Base-by-base conservation (phyloP, 2,113 vertebrate genomes). In the Lucifuga dentata region DNA sequence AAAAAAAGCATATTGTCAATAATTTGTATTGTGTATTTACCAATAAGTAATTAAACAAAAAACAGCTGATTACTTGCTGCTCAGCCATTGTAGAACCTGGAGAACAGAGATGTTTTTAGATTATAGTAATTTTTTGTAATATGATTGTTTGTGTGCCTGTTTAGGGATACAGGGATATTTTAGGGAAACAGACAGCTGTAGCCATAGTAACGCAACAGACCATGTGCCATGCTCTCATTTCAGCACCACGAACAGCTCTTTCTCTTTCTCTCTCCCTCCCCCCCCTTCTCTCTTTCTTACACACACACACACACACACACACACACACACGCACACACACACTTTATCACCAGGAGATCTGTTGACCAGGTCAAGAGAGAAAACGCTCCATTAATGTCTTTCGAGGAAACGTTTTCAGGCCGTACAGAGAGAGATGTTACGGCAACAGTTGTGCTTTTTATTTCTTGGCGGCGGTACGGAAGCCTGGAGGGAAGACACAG, bases 201-300 rank as follows among this genome's bases (percentile, higher is more conserved):
- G 79, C 81, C 88, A 91, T 91, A 88, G 89, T 76, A 91, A 91
- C 89, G 48, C 78, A 82, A 49, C 60, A 63, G 79, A 67, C 77
- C 83, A 76, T 53, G 68, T 75, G 72, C 83, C 64, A 63, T 16
- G 74, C 75, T 87, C 83, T 83, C 63, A 65, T 88, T 89, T 87
- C 81, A 87, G 75, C 5, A 65, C 78, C 75, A 66, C 0, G 72
- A 78, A 84, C 83, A 82, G 73, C 67, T 73, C 81, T 15, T 44
- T 68, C 64, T 50, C 2, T 51, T 16, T 35, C 35, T 15, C 24
- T 20, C 16, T 17, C 26, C 7, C 26, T 29, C 26, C 7, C 26
- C 7, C 26, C 7, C 26, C 7, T 7, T n/a, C 23, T 50, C 46
- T 15, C 12, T 26, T 21, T 50, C 20, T 51, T 41, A 13, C 65